Percentiles rank a stretch among this genome's conserved stretches.
Evolutionary conservation across 2,113 vertebrate genomes (phyloP).

Genomic region (Dicentrarchus labrax): DNA sequence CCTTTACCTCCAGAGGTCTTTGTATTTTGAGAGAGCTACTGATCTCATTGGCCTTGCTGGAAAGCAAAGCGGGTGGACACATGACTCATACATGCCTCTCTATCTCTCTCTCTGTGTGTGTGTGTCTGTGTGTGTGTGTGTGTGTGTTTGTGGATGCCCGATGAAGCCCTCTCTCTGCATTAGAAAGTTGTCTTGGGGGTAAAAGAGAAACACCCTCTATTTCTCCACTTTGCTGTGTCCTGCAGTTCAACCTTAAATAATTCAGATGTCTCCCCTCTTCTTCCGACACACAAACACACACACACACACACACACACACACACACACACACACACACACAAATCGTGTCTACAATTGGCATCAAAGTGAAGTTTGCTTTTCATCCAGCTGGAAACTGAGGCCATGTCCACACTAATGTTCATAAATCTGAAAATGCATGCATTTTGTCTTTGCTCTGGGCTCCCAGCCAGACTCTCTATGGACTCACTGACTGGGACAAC

Average conservation of each 20-base stretch:
- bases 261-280: conserved; percentile 54
- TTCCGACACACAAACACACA: conserved; percentile 32
- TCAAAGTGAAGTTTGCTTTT: conserved; percentile 56
- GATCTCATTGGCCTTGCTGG: conserved; percentile 77
- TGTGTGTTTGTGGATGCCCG: conserved; percentile 17
- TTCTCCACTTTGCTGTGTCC: conserved; percentile 55
- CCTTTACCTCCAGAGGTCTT: conserved; percentile 58
- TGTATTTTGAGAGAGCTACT: conserved; percentile 68
- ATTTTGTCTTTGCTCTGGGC: conserved; percentile 23
- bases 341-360: conserved; percentile 31
- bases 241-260: conserved; percentile 77
- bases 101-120: not conserved
- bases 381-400: conserved; percentile 55
- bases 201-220: conserved; percentile 70
- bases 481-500: not conserved
- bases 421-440: conserved; percentile 35
- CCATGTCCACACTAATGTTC: conserved; percentile 40
- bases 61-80: conserved; percentile 53
- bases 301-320: conserved; percentile 31
- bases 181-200: conserved; percentile 63
- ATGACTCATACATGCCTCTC: conserved; percentile 74
- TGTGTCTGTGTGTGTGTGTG: conserved; percentile 12
- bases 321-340: conserved; percentile 33
- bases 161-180: conserved; percentile 31
- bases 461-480: not conserved